Base-by-base conservation (phyloP, 2,113 vertebrate species). In the Brienomyrus longianalis region DNA sequence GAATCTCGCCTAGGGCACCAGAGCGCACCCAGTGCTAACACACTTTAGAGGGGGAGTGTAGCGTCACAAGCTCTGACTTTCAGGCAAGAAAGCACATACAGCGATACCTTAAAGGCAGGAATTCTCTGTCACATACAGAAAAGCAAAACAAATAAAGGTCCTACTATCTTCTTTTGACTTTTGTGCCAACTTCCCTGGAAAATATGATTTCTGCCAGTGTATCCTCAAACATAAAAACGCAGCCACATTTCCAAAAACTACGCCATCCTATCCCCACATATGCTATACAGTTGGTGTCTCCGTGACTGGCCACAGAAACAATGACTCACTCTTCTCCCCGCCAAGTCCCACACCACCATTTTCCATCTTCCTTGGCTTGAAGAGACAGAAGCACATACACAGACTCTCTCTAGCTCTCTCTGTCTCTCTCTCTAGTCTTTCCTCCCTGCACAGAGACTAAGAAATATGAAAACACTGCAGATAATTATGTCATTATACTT, bases 301-400 rank as follows among this genome's bases (percentile, higher is more conserved):
- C 19, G 94, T 94, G 90, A 95, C 94, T 89, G 92, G 89, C 89
- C 93, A 90, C 90, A 94, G 94, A 94, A 95, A 95, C 95, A 95
- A 90, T 96, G 95, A 96, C 92, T 96, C 95, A 96, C 91, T 45
- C 89, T 90, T 88, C 91, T 91, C 92, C 1, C 83, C 94, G 95
- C 95, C 94, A 95, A 95, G 91, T 93, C 91, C 91, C 93, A 94
- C 93, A 94, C 94, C 94, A 95, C 93, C 93, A 93, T 95, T 96
- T 93, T 92, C 91, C 91, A 89, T 91, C 90, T 95, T 95, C 95
- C 92, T 54, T 89, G 39, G 31, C 90, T 88, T 83, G 89, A 91
- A 89, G 84, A 27, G 35, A n/a, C 45, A 85, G n/a, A 88, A 39
- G 74, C 27, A 31, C 83, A 80, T 52, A 56, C 86, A 56, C 89